Evolutionary conservation across 1,140 invertebrate species (phyloP), one percentile per base, ranked within the genome.

Genomic region (Bombus soroeensis): DNA sequence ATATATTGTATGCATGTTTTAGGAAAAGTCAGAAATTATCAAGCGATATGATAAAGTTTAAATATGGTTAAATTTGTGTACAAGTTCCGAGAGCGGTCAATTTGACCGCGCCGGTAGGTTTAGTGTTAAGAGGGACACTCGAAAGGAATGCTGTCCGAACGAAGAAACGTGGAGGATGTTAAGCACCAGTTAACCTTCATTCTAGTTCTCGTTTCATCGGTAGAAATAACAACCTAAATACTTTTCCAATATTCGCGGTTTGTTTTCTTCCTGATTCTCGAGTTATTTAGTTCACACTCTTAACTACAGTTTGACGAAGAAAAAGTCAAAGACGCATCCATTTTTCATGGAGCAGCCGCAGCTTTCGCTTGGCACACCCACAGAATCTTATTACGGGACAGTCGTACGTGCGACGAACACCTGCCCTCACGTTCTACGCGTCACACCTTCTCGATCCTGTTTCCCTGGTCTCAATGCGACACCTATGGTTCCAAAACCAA

Each of bases 371-470:
- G 18, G 12, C n/a, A 34, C 43, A 43, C 15, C 53, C 18, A 37
- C 71, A 3, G 71, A 82, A 75, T 75, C 59, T 75, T 82, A 75
- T 82, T 82, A 75, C 41, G 39, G 59, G 41, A 4, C 39, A 47
- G 22, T 57, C 39, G 37, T 43, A 57, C 53, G 57, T 82, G 41
- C 39, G 18, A 53, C 73, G 28, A 43, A 77, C 47, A 57, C 34
- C 59, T 53, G 59, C 28, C 22, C 8, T n/a, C 32, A 0, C 47
- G 47, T 28, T 39, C 18, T 15, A 59, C 32, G 9, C 57, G 18
- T 34, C 18, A 43, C 15, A 13, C 32, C 12, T 59, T 47, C 28
- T 47, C 18, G 37, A 34, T 53, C 25, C 53, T 39, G n/a, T 32
- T 41, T 5, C 22, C 25, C 53, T 15, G 47, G 8, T 68, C 43